Conservation (phyloP, 1,140 invertebrate species). For the Limonius californicus region DNA sequence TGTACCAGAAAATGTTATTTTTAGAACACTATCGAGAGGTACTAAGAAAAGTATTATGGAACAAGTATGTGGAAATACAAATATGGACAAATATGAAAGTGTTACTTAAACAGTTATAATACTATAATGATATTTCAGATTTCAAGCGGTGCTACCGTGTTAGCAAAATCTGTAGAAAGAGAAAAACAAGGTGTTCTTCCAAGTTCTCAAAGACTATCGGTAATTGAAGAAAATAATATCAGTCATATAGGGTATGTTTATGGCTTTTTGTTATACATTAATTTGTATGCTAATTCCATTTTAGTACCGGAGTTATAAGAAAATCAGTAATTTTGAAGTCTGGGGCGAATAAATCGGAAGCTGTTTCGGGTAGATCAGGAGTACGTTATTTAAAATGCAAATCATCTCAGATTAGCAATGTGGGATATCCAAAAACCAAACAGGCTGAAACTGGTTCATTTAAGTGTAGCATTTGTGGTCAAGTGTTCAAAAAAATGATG, state of each 20-base stretch:
- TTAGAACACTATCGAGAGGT: no score
- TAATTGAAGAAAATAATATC: neutral
- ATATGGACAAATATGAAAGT: no score
- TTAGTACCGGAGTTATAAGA: neutral
- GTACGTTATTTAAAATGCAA: neutral
- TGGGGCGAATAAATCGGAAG: neutral
- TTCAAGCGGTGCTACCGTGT: neutral
- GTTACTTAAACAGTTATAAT: no score
- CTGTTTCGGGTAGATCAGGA: neutral
- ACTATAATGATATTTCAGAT: neutral
- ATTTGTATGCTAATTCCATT: no score
- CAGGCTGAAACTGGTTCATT: neutral
- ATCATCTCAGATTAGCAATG: neutral
- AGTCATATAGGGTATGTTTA: no score
- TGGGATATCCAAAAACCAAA: neutral
- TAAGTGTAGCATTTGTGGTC: constrained; percentile 28
- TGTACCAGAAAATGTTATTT: neutral
- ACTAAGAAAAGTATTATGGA: no score
- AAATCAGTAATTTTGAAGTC: neutral
- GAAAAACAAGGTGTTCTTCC: neutral
- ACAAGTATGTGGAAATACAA: no score
- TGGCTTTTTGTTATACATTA: no score
- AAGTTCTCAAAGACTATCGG: neutral
- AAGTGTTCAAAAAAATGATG: constrained; percentile 24
- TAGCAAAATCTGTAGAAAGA: no score